Conservation (phyloP, 2,113 vertebrate genomes). For the Mystacornis crossleyi region DNA sequence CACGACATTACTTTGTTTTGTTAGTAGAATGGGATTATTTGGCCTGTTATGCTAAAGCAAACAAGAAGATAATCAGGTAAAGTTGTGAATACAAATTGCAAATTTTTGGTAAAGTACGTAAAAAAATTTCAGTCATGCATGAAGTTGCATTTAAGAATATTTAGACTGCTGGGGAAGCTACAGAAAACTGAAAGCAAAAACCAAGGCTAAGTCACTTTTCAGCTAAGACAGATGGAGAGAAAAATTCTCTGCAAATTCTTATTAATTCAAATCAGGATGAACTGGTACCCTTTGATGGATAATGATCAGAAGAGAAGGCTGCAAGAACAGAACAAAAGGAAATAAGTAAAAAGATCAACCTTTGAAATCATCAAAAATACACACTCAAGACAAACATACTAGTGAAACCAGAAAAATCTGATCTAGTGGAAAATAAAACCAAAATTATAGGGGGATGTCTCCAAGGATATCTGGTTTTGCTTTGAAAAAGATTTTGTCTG, state of each 20-base stretch:
- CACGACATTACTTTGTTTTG: not conserved
- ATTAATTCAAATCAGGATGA: not conserved
- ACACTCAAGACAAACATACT: not conserved
- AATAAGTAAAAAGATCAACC: not conserved
- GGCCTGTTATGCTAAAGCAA: not conserved
- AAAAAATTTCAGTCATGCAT: not conserved
- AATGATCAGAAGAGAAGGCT: not conserved
- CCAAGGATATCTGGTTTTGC: not conserved
- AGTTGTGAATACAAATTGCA: not conserved
- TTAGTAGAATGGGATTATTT: not conserved
- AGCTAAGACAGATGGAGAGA: not conserved
- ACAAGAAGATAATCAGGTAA: not conserved
- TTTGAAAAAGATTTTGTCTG: not conserved
- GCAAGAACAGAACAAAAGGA: not conserved
- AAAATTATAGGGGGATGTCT: not conserved
- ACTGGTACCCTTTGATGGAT: not conserved
- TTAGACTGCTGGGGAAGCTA: not conserved
- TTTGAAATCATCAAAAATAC: conserved; percentile 2
- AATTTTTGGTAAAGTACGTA: not conserved
- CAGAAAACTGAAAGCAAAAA: not conserved
- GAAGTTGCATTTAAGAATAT: not conserved
- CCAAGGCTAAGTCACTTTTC: not conserved
- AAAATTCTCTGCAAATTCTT: not conserved
- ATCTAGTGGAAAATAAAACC: not conserved
- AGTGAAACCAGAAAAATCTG: not conserved